Percentiles rank a stretch among this genome's conserved stretches.
phyloP scores from a whole-genome alignment of 2,113 vertebrate species.

The Aldabrachelys gigantea region DNA sequence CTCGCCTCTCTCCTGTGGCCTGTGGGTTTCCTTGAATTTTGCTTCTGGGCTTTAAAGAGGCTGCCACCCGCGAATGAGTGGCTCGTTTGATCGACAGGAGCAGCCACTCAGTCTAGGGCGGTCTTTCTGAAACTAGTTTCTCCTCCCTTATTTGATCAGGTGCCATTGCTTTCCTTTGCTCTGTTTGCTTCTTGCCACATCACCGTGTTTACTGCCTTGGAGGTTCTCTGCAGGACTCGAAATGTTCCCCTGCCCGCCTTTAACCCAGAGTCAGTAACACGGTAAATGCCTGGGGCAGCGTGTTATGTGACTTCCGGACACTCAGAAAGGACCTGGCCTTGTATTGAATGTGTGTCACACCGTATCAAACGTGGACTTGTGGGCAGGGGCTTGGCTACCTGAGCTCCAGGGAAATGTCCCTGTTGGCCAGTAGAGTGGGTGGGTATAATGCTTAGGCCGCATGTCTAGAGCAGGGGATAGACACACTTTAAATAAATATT shows the following conservation, averaged over 20 bases:
- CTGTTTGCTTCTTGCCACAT: background rate
- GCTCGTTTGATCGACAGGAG: background rate
- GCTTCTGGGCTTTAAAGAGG: background rate
- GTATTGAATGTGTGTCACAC: background rate
- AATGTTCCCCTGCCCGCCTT: background rate
- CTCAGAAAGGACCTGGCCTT: accelerated
- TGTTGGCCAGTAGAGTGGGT: background rate
- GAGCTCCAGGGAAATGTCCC: background rate
- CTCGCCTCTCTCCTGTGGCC: background rate
- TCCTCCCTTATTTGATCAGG: background rate
- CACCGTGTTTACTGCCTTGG: background rate
- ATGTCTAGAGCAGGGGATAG: background rate
- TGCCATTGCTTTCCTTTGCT: background rate
- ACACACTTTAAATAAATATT: background rate
- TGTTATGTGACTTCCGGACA: background rate
- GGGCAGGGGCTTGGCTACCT: accelerated
- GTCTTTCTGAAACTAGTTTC: background rate
- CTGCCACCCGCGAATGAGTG: background rate
- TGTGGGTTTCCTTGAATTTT: background rate
- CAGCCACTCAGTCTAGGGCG: accelerated
- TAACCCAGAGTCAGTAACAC: background rate
- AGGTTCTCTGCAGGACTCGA: background rate
- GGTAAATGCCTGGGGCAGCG: background rate
- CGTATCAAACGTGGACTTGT: accelerated
- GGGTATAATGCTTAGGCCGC: background rate